These are phyloP conservation scores for Calycopis cecrops DNA, from an alignment of 1,140 invertebrate genomes.

Conservation along the genomic window DNA sequence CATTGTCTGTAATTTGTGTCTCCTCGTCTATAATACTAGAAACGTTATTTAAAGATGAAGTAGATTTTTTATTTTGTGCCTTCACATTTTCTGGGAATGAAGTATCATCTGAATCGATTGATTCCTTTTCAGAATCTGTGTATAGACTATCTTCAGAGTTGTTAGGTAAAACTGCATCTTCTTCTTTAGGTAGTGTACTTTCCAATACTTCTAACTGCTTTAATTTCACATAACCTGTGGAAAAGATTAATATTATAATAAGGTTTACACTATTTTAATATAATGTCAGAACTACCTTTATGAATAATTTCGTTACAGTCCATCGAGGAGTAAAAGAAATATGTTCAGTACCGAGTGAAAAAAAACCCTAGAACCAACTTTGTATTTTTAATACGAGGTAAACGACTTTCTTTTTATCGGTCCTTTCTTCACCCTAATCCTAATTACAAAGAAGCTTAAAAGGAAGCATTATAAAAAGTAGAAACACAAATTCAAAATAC, in stretches of 20 bases:
- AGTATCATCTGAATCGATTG: slow-evolving; percentile 52
- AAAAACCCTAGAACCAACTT: too few relatives aligned
- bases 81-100: slow-evolving; percentile 36
- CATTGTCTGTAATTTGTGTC: slow-evolving; percentile 11
- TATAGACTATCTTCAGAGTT: slow-evolving; percentile 56
- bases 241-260: slow-evolving; percentile 22
- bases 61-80: slow-evolving; percentile 41
- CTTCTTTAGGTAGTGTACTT: slow-evolving; percentile 49
- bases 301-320: too few relatives aligned
- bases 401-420: too few relatives aligned
- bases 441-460: too few relatives aligned
- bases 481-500: slow-evolving; percentile 54
- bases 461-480: too few relatives aligned
- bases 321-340: too few relatives aligned
- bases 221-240: slow-evolving; percentile 76
- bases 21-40: slow-evolving; percentile 18
- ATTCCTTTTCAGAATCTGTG: slow-evolving; percentile 65
- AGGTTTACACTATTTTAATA: too few relatives aligned
- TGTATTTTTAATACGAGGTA: too few relatives aligned
- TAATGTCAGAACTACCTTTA: too few relatives aligned
- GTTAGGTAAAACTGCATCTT: slow-evolving; percentile 24
- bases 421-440: too few relatives aligned
- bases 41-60: slow-evolving; percentile 30
- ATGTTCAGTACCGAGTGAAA: too few relatives aligned
- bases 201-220: slow-evolving; percentile 71